phyloP scores from a whole-genome alignment of 2,113 vertebrate genomes.

The rat (Rattus norvegicus) region GRCr8 NC_086023.1:142753501-142754000 shows the following conservation, averaged over 20 bases:
- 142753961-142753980: conserved; percentile 67
- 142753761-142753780: background rate
- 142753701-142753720: background rate
- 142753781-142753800: rapidly evolving
- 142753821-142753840: background rate
- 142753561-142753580: background rate
- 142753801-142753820: background rate
- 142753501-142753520: background rate
- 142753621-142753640: background rate
- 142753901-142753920: background rate
- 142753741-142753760: background rate
- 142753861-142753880: rapidly evolving
- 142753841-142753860: background rate
- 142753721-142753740: background rate
- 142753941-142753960: conserved; percentile 76
- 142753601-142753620: background rate
- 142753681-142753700: background rate
- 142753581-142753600: background rate
- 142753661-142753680: background rate
- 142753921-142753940: conserved; percentile 6
- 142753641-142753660: background rate
- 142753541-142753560: background rate
- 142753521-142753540: background rate
- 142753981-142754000: conserved; percentile 79
- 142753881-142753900: background rate